phyloP scores from a whole-genome alignment of 2,113 vertebrate genomes.

The Piaya cayana region DNA sequence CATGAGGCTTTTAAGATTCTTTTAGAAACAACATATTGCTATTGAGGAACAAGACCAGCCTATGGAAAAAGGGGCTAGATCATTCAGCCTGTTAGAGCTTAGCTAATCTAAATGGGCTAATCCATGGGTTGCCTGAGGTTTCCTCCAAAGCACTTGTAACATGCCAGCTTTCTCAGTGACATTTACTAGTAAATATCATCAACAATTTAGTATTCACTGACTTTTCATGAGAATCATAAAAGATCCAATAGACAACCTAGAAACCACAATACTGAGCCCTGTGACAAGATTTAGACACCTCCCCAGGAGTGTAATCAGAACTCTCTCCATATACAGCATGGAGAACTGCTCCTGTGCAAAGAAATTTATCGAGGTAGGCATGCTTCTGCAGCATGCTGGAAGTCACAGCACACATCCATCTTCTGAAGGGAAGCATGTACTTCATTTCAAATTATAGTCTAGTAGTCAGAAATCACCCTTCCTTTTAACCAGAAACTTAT shows the following conservation, averaged over 20 bases:
- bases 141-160: not conserved
- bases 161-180: not conserved
- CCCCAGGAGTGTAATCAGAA: not conserved
- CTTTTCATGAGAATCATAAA: not conserved
- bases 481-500: not conserved
- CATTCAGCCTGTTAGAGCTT: not conserved
- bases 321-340: not conserved
- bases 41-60: accelerated
- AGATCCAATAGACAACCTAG: not conserved
- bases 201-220: not conserved
- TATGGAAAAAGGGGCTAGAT: not conserved
- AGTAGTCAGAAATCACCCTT: not conserved
- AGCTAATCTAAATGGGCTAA: not conserved
- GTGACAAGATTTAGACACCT: not conserved
- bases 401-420: not conserved
- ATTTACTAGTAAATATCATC: not conserved
- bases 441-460: not conserved
- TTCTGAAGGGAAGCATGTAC: not conserved
- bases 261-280: not conserved
- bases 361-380: not conserved
- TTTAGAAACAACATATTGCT: not conserved
- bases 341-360: not conserved
- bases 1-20: not conserved
- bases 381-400: not conserved
- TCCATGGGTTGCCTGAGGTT: not conserved